A percentile compares a stretch with the other conserved stretches of the same genome.
Conservation (phyloP, 2,888 invertebrate genomes). For the Coelinius sp. region DNA sequence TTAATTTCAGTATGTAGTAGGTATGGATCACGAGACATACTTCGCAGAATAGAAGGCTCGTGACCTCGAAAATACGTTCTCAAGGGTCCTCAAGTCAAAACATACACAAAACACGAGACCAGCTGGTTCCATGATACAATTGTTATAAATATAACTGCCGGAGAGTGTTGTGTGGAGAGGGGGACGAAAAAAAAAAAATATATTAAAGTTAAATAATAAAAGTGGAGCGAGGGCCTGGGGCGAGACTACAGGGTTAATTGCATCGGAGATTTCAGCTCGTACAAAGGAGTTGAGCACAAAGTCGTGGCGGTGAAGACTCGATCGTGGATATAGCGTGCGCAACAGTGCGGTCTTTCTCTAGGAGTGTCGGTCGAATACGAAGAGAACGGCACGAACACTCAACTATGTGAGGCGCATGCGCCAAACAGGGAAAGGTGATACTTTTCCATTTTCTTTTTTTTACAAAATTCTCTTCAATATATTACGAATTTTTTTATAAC, state of each 20-base stretch:
- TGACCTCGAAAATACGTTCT: constrained; percentile 23
- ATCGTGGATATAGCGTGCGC: constrained; percentile 8
- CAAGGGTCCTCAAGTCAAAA: constrained; percentile 28
- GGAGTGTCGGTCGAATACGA: constrained; percentile 19
- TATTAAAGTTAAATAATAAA: constrained; percentile 4
- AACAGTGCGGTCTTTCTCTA: constrained; percentile 31
- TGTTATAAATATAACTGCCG: constrained; percentile 14
- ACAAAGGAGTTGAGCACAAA: constrained; percentile 44
- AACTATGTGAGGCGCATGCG: constrained; percentile 50
- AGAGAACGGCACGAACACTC: constrained; percentile 41
- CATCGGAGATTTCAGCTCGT: constrained; percentile 51
- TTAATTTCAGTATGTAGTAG: background rate
- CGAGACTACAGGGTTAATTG: constrained; percentile 50
- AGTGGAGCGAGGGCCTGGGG: constrained; percentile 20
- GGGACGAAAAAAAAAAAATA: background rate
- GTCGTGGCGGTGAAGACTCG: constrained; percentile 22
- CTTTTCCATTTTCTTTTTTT: background rate
- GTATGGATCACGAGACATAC: constrained; percentile 46
- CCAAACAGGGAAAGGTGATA: constrained; percentile 25
- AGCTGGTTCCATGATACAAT: constrained; percentile 4
- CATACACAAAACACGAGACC: constrained; percentile 10
- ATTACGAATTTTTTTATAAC: background rate
- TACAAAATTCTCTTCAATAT: background rate
- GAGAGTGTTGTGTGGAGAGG: constrained; percentile 1
- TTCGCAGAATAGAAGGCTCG: constrained; percentile 47